These are phyloP conservation scores for Triplophysa bombifrons DNA, from an alignment of 2,797 vertebrate genomes.

Conservation along the genomic window DNA sequence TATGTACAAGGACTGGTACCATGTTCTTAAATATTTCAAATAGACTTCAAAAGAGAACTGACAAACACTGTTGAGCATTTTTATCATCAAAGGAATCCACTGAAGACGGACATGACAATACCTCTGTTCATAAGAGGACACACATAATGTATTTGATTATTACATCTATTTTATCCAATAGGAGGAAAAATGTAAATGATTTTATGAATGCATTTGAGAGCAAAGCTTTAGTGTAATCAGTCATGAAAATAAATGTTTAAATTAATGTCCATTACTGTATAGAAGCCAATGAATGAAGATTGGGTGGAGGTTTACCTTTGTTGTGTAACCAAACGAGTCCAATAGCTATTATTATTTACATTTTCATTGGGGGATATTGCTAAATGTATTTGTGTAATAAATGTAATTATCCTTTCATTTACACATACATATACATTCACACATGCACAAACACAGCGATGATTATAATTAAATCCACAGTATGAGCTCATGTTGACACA, in stretches of 20 bases:
- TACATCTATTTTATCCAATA: constrained; percentile 39
- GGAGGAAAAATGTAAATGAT: constrained; percentile 26
- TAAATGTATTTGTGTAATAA: neutral
- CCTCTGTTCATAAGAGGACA: constrained; percentile 28
- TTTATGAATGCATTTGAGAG: constrained; percentile 12
- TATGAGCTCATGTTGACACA: neutral
- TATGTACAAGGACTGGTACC: constrained; percentile 1
- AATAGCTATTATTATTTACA: neutral
- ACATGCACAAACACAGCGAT: neutral
- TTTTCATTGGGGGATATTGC: neutral
- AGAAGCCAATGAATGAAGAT: neutral
- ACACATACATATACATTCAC: neutral
- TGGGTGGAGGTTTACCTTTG: neutral
- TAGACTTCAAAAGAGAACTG: constrained; percentile 31
- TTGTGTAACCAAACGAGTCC: neutral
- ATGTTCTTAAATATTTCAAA: constrained; percentile 16
- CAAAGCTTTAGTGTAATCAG: neutral
- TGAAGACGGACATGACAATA: constrained; percentile 19
- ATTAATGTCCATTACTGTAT: neutral
- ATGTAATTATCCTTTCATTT: neutral
- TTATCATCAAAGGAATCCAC: constrained; percentile 46
- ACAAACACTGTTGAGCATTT: constrained; percentile 29
- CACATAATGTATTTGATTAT: constrained; percentile 47
- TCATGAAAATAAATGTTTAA: neutral
- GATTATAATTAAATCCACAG: neutral